phyloP scores from a whole-genome alignment of 1,140 invertebrate species.

The Caenorhabditis remanei region DNA sequence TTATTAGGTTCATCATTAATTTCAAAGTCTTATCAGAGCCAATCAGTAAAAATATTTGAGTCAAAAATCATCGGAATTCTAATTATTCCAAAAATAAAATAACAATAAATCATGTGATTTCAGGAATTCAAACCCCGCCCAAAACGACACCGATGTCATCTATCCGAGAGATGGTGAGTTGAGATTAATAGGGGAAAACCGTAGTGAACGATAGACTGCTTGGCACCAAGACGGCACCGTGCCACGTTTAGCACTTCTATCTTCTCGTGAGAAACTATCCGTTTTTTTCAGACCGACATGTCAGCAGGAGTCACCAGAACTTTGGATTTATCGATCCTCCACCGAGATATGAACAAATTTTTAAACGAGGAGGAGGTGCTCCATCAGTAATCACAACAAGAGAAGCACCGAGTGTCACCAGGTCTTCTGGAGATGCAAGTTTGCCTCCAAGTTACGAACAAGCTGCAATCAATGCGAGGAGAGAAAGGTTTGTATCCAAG shows the following conservation, averaged over 20 bases:
- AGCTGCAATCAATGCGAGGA: constrained; percentile 17
- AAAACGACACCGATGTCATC: constrained; percentile 43
- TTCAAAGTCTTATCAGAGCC: background rate
- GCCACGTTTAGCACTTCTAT: too few species aligned
- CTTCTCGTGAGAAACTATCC: background rate
- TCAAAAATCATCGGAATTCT: background rate
- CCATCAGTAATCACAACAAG: constrained; percentile 31
- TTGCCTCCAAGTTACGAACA: constrained; percentile 43
- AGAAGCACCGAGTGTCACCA: constrained; percentile 36
- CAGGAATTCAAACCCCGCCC: constrained; percentile 12
- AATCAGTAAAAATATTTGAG: background rate
- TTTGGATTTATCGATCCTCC: constrained; percentile 46
- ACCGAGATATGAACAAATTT: constrained; percentile 32
- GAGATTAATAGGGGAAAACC: background rate
- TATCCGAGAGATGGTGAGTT: constrained; percentile 38
- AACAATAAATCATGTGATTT: background rate
- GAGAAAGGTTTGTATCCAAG: background rate
- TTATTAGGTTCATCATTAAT: background rate
- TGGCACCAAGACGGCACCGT: background rate
- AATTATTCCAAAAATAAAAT: background rate
- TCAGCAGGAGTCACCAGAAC: constrained; percentile 28
- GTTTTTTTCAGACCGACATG: constrained; percentile 3
- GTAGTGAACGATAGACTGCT: background rate
- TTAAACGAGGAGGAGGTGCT: constrained; percentile 1
- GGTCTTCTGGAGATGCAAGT: constrained; percentile 36